A percentile compares a stretch with the other conserved stretches of the same genome.
phyloP scores from a whole-genome alignment of 2,888 invertebrate genomes.

The Hipparchia sbordonii region DNA sequence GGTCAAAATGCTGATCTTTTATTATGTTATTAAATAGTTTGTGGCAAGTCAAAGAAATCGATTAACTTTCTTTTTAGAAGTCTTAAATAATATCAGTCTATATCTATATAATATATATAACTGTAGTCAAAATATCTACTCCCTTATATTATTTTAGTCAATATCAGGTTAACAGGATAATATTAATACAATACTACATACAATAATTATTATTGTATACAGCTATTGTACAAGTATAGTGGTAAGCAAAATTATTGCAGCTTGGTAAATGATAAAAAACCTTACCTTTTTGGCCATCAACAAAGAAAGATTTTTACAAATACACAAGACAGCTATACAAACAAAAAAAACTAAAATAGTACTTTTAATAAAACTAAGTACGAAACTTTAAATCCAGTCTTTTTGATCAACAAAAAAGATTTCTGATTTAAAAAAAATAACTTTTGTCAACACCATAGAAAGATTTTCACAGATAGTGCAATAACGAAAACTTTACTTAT shows the following conservation, averaged over 20 bases:
- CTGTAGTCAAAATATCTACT: too few species aligned
- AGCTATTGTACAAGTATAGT: slow-evolving; percentile 29
- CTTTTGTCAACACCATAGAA: too few species aligned
- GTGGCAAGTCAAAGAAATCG: too few species aligned
- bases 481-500: not conserved
- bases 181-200: slow-evolving; percentile 18
- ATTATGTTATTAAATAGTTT: too few species aligned
- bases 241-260: not conserved
- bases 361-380: not conserved
- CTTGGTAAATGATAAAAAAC: not conserved
- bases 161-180: too few species aligned
- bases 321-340: too few species aligned
- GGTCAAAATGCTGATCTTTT: too few species aligned
- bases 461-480: too few species aligned
- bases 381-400: slow-evolving; percentile 36
- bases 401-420: slow-evolving; percentile 45
- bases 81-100: too few species aligned
- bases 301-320: not conserved
- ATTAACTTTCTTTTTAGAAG: too few species aligned
- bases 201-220: slow-evolving; percentile 39
- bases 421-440: not conserved
- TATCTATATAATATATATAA: too few species aligned
- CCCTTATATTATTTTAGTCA: too few species aligned
- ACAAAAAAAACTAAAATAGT: not conserved
- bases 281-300: not conserved